Evolutionary conservation across 2,113 vertebrate genomes (phyloP), one percentile per base, ranked within the genome.

Genomic region (Nibea coibor): DNA sequence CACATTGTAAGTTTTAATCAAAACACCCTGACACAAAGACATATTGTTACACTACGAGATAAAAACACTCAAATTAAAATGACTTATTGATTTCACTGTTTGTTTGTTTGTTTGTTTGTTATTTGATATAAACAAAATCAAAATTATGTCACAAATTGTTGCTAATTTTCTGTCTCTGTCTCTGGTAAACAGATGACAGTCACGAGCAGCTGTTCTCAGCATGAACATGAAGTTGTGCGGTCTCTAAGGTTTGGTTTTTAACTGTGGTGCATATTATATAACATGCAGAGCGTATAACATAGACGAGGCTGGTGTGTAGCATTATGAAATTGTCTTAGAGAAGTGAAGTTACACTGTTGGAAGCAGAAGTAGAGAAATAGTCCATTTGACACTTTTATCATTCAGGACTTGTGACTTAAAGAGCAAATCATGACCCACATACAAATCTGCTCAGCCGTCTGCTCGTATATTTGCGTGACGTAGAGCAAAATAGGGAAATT

Each of bases 401-500:
- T 43, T 17, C 26, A 12, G 56, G 5, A 20, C 26, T 35, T 68
- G 28, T 16, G 75, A 65, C 16, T 65, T 51, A 26, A 75, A 86
- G 24, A 28, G 39, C 58, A 66, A 78, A 70, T 4, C 19, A 67
- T 8, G 8, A 24, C 68, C 56, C 17, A 42, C 16, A 2, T 2
- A 42, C 20, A 58, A 71, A 61, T 3, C 0, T 22, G 10, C 14
- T 45, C 0, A 22, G 19, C n/a, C 39, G 17, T 65, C n/a, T 16
- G 2, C 6, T 45, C 20, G 50, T 42, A 26, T 74, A 39, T 39
- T 39, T 39, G 35, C 2, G 26, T 92, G 90, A 92, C 75, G 82
- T 70, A 71, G 2, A 54, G 35, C 4, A 53, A 82, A 80, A 50
- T 3, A 65, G 76, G 91, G 87, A 74, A 82, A 86, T 84, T 85